A percentile compares a stretch with the other conserved stretches of the same genome.
These are phyloP conservation scores for Habropoda laboriosa DNA, from an alignment of 1,140 invertebrate species.

Conservation along the genomic window DNA sequence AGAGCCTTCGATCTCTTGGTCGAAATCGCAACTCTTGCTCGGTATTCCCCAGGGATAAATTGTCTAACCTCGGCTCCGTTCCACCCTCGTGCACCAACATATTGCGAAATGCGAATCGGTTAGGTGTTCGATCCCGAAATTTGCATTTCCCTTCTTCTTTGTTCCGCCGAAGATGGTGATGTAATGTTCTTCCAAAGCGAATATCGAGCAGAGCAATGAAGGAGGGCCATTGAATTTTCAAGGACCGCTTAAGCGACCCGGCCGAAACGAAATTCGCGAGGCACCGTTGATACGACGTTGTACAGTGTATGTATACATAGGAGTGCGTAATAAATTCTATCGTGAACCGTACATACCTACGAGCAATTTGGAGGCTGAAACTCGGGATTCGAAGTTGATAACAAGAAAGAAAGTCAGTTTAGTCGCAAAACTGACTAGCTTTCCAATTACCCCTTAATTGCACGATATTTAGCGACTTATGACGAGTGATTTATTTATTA, in stretches of 20 bases:
- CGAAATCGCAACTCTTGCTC: conserved; percentile 52
- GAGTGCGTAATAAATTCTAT: not conserved
- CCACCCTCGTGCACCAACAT: conserved; percentile 21
- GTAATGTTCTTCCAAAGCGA: conserved; percentile 20
- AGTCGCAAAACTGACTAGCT: not conserved
- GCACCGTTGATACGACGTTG: not conserved
- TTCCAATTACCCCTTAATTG: too few relatives aligned
- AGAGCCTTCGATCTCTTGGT: conserved; percentile 45
- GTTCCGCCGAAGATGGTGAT: conserved; percentile 8
- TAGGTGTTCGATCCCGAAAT: conserved; percentile 45
- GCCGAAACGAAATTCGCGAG: conserved; percentile 18
- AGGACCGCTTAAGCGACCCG: conserved; percentile 13
- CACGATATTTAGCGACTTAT: too few relatives aligned
- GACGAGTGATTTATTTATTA: too few relatives aligned
- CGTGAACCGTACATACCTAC: not conserved
- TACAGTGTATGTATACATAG: too few relatives aligned
- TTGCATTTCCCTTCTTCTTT: conserved; percentile 44
- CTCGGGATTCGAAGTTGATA: not conserved
- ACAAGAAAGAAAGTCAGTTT: not conserved
- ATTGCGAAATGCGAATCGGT: conserved; percentile 52
- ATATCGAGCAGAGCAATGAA: conserved; percentile 14
- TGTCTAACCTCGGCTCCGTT: conserved; percentile 36
- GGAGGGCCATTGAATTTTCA: conserved; percentile 33
- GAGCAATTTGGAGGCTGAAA: not conserved
- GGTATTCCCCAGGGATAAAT: conserved; percentile 65